Evolutionary conservation across 2,113 vertebrate species (phyloP), one percentile per base, ranked within the genome.

Genomic region (Tonatia bakeri): DNA sequence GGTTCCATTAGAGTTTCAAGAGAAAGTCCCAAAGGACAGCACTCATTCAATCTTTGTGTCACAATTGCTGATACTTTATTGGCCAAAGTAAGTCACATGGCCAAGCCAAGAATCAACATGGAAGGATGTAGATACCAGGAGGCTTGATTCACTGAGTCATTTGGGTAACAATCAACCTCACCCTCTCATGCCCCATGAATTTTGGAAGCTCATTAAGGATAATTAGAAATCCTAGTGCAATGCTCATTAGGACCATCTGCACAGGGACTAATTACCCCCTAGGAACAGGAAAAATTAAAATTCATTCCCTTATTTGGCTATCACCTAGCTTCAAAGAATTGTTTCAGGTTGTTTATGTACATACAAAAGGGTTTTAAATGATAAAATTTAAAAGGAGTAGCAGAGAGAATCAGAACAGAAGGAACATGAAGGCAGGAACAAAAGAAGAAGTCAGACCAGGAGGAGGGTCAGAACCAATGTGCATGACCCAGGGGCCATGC

Each of bases 141-240:
- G 20, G 72, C 81, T 91, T 92, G 81, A 95, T 85, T 96, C 96
- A 91, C 12, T 38, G 94, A 90, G 38, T 79, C 85, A 80, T 97
- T 80, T 95, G 81, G 54, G 56, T 64, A 94, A 87, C 85, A 65
- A 70, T 64, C 94, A 93, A 5, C 79, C 87, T 96, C 94, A 65
- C 77, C 93, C 93, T 87, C 67, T 90, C 76, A 80, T 50, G 64
- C 64, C 70, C 47, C 88, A 90, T 90, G 88, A 96, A 95, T 97
- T 96, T 56, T 87, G 86, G 96, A 96, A 97, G 95, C 94, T 96
- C 81, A 96, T 97, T 95, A 97, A 70, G 47, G 86, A 94, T 96
- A 97, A 95, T 94, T 96, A 95, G 95, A 95, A 97, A 94, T 91
- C 91, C 70, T 73, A 31, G 70, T 70, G 40, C 43, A 65, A 28